A percentile compares a stretch with the other conserved stretches of the same genome.
phyloP scores from a whole-genome alignment of 92 coral and sea anemone genomes.

The Siderastrea siderea region DNA sequence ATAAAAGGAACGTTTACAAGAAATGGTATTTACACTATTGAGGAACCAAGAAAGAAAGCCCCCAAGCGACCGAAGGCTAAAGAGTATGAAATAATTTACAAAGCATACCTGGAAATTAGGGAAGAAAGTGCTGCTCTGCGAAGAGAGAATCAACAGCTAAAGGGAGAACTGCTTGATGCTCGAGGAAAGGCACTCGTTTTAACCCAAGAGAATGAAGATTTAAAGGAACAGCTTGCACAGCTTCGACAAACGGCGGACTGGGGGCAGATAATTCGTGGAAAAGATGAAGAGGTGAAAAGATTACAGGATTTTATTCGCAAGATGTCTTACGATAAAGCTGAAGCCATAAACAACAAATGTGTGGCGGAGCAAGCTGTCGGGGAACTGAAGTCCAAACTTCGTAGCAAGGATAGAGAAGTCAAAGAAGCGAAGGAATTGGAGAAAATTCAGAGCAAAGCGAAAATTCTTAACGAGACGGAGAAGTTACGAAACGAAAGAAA shows the following conservation, averaged over 20 bases:
- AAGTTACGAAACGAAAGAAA: conserved; percentile 85
- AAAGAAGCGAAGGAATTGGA: conserved; percentile 77
- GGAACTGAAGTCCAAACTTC: conserved; percentile 83
- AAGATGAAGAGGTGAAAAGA: conserved; percentile 79
- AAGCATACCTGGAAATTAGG: conserved; percentile 42
- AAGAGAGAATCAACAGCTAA: conserved; percentile 29
- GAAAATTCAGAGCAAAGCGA: conserved; percentile 85
- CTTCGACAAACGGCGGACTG: conserved; percentile 75
- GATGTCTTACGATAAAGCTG: conserved; percentile 80
- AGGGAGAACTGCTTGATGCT: conserved; percentile 44
- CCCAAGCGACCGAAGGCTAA: conserved; percentile 41
- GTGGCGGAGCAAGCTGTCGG: conserved; percentile 74
- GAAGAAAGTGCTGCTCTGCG: conserved; percentile 43
- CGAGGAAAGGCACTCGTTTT: conserved; percentile 35
- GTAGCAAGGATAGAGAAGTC: conserved; percentile 73
- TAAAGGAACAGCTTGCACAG: conserved; percentile 58
- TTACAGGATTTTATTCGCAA: conserved; percentile 80
- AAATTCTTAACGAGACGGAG: conserved; percentile 90
- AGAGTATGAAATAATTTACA: conserved; percentile 46
- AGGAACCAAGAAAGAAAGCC: conserved; percentile 20
- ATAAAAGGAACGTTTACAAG: conserved; percentile 15
- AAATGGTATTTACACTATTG: conserved; percentile 29
- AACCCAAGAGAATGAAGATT: conserved; percentile 59
- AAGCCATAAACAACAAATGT: conserved; percentile 78
- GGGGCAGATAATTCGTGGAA: conserved; percentile 87